Evolutionary conservation across 2,888 invertebrate genomes (phyloP).

Genomic region (Dasysyrphus albostriatus): DNA sequence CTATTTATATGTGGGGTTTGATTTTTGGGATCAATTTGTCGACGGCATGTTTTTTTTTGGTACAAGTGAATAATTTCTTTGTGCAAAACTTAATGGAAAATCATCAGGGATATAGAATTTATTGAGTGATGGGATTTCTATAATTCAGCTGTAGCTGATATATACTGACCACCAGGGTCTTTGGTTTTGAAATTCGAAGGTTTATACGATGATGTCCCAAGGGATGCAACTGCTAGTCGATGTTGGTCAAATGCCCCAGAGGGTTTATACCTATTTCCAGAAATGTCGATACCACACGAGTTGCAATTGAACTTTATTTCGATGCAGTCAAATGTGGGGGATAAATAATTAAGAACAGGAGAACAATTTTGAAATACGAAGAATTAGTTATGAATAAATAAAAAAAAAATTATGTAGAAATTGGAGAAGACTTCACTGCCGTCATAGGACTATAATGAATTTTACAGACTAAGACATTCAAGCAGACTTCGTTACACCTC

Average conservation of each 20-base stretch:
- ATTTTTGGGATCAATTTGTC: constrained; percentile 19
- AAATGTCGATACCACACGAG: neutral
- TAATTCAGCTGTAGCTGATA: constrained; percentile 10
- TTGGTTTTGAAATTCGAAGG: constrained; percentile 2
- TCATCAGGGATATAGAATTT: constrained; percentile 14
- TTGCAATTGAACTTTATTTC: constrained; percentile 42
- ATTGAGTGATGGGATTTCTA: constrained; percentile 14
- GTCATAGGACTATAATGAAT: too few relatives aligned
- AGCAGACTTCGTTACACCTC: too few relatives aligned
- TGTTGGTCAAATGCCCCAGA: constrained; percentile 26
- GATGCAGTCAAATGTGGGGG: constrained; percentile 27
- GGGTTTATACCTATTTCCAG: constrained; percentile 39
- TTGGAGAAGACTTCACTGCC: too few relatives aligned
- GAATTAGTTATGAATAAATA: constrained; percentile 10
- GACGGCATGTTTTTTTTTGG: neutral
- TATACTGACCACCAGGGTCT: constrained; percentile 16
- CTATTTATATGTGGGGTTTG: neutral
- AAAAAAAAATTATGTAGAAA: too few relatives aligned
- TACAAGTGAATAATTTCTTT: neutral
- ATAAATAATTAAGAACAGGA: constrained; percentile 2
- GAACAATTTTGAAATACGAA: constrained; percentile 10
- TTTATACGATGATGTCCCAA: constrained; percentile 20
- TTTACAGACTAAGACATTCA: too few relatives aligned
- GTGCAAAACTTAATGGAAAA: neutral
- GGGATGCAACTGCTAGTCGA: constrained; percentile 39